Conservation (phyloP, 1,140 invertebrate genomes). For the Drosophila rufa region DNA sequence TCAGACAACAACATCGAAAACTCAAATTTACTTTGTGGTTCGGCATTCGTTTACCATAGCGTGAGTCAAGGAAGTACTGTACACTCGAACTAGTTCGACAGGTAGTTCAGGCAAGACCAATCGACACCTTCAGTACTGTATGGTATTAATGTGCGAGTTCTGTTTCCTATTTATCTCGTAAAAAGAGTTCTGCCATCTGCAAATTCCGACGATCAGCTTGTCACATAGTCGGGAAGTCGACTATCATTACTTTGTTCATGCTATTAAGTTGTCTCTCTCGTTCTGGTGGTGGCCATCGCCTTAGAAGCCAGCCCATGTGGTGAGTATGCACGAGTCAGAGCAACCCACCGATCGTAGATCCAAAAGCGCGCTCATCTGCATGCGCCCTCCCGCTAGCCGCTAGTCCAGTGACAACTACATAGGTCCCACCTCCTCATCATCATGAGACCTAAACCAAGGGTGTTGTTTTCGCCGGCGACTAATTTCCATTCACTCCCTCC, state of each 20-base stretch:
- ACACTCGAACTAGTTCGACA: no score
- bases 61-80: no score
- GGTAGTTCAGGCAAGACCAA: no score
- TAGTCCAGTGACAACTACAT: constrained; percentile 2
- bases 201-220: no score
- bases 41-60: no score
- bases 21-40: no score
- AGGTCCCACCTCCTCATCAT: constrained; percentile 34
- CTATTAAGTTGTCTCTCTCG: constrained; percentile 68
- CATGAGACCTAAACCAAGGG: not conserved
- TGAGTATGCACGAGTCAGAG: constrained; percentile 60
- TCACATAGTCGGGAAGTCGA: constrained; percentile 5
- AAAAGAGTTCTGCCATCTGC: no score
- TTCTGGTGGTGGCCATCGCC: constrained; percentile 48
- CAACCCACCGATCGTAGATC: constrained; percentile 23
- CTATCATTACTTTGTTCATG: constrained; percentile 22
- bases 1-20: no score
- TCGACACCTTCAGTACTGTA: no score
- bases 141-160: no score
- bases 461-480: not conserved
- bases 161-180: no score
- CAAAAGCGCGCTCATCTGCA: constrained; percentile 71
- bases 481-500: not conserved
- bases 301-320: constrained; percentile 82
- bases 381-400: constrained; percentile 36